Percentiles rank a stretch among this genome's conserved stretches.
Conservation (phyloP, 2,113 vertebrate genomes). For the Actenoides hombroni region DNA sequence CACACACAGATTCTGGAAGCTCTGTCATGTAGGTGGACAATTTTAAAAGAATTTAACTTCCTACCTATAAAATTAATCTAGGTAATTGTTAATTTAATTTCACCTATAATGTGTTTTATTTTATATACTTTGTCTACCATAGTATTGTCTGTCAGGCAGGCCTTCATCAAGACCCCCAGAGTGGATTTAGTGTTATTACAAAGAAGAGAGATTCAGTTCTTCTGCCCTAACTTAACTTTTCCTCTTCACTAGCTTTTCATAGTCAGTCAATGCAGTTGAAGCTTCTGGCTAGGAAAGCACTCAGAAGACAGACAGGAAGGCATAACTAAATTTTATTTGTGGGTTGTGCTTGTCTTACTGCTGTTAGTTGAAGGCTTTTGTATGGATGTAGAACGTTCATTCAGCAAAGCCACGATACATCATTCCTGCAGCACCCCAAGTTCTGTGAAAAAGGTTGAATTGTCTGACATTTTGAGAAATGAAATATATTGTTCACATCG, state of each 20-base stretch:
- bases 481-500: background rate
- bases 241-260: background rate
- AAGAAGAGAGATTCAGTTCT: background rate
- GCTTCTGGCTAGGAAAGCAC: background rate
- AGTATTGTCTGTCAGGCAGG: background rate
- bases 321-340: background rate
- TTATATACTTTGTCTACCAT: background rate
- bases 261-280: background rate
- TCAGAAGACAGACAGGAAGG: background rate
- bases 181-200: background rate
- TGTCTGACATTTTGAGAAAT: background rate
- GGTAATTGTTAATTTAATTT: background rate
- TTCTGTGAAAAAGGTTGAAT: background rate
- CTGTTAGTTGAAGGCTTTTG: background rate
- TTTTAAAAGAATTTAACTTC: background rate
- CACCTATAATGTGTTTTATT: background rate
- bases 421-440: background rate
- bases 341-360: background rate
- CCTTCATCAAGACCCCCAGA: background rate
- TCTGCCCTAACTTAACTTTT: background rate
- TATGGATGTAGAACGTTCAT: background rate
- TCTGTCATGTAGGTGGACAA: background rate
- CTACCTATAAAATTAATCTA: background rate
- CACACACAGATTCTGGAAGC: background rate
- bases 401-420: background rate